Percentiles rank a stretch among this genome's conserved stretches.
These are phyloP conservation scores for Lepus timidus DNA, from an alignment of 2,113 vertebrate species.

Conservation along the genomic window DNA sequence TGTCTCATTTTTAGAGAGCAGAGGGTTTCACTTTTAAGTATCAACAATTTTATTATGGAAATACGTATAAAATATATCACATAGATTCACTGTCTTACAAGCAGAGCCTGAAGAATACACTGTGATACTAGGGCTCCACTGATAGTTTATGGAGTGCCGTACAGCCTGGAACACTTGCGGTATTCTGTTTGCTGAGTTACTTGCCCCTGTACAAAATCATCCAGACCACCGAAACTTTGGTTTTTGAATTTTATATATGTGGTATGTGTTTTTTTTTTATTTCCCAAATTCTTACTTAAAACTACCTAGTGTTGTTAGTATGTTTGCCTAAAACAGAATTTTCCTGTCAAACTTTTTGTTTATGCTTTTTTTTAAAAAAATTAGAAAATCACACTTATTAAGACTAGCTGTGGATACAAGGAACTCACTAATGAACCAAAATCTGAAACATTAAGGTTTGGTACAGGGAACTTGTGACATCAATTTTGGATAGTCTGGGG, in stretches of 20 bases:
- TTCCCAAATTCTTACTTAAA: not conserved
- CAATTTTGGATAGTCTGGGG: not conserved
- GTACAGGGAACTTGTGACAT: not conserved
- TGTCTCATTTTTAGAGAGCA: not conserved
- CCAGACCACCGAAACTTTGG: not conserved
- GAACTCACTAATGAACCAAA: slow-evolving; percentile 32
- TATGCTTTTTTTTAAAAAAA: slow-evolving; percentile 46
- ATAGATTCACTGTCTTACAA: not conserved
- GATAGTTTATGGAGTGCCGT: not conserved
- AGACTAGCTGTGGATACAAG: not conserved
- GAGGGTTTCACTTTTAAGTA: not conserved
- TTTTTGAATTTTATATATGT: not conserved
- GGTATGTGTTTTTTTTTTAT: not conserved
- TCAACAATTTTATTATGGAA: not conserved
- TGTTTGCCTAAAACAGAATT: slow-evolving; percentile 49
- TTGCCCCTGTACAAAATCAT: not conserved
- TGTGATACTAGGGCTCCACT: not conserved
- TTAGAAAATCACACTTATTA: not conserved
- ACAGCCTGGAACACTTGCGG: not conserved
- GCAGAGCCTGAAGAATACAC: not conserved
- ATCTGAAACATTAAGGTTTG: slow-evolving; percentile 41
- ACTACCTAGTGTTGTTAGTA: not conserved
- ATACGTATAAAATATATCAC: not conserved
- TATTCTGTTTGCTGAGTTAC: not conserved
- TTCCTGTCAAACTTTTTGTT: slow-evolving; percentile 14